Evolutionary conservation across 2,113 vertebrate species (phyloP).

Genomic region (Sinocyclocheilus anophthalmus): DNA sequence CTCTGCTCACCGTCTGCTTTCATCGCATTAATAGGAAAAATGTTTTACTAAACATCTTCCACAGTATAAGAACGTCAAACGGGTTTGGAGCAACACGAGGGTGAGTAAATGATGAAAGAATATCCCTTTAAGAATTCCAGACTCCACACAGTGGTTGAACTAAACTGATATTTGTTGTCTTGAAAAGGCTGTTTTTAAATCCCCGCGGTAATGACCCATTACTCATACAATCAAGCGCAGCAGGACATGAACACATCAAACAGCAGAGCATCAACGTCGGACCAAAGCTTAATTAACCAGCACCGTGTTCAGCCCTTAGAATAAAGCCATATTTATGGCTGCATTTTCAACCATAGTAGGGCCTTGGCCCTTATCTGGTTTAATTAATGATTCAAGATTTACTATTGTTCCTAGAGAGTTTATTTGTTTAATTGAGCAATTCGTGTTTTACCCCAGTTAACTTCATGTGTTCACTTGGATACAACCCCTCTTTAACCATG

Average conservation of each 20-base stretch:
- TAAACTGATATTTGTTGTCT: conserved; percentile 33
- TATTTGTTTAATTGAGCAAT: too few species aligned
- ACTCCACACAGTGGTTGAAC: neutral
- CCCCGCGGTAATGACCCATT: neutral
- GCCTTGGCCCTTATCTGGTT: too few species aligned
- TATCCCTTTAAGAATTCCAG: neutral
- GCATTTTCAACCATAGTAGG: neutral
- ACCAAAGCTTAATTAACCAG: neutral
- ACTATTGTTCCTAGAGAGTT: too few species aligned
- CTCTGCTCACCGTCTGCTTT: neutral
- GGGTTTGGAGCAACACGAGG: neutral
- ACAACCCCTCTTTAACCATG: too few species aligned
- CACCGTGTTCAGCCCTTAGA: neutral
- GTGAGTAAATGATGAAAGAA: neutral
- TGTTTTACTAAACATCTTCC: neutral
- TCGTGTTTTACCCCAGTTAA: too few species aligned
- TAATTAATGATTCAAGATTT: too few species aligned
- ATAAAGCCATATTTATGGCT: neutral
- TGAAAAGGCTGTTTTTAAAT: conserved; percentile 24
- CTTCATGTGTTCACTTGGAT: too few species aligned
- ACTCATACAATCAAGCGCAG: conserved; percentile 38
- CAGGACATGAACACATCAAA: conserved; percentile 43
- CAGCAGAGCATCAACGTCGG: neutral
- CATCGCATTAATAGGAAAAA: neutral
- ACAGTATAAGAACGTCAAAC: neutral